phyloP scores from a whole-genome alignment of 2,888 invertebrate species.

The Zygothrica quintamaculata region DNA sequence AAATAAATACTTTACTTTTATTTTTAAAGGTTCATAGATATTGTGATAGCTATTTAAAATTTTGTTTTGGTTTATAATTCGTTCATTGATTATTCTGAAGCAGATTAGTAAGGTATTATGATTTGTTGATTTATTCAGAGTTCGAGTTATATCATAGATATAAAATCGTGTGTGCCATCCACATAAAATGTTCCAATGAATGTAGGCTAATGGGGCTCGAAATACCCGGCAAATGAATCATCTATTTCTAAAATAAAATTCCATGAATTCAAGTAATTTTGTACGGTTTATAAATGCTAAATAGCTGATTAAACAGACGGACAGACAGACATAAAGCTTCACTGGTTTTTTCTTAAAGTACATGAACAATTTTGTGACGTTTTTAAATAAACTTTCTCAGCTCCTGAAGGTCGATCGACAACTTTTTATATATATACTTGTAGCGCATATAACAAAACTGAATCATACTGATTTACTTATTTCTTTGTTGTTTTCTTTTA shows the following conservation, averaged over 20 bases:
- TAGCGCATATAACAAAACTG: conserved; percentile 54
- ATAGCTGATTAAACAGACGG: conserved; percentile 38
- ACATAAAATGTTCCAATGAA: conserved; percentile 29
- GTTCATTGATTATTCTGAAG: conserved; percentile 45
- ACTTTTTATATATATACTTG: conserved; percentile 19
- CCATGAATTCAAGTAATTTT: conserved; percentile 42
- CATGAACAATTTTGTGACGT: conserved; percentile 61
- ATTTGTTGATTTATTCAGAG: conserved; percentile 7
- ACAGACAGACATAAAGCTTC: conserved; percentile 35
- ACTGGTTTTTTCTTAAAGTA: conserved; percentile 47
- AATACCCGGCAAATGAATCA: conserved; percentile 56
- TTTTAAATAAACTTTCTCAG: conserved; percentile 41
- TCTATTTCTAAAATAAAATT: conserved; percentile 19
- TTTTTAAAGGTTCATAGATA: conserved; percentile 52
- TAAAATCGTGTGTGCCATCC: conserved; percentile 8
- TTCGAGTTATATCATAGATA: too few species aligned
- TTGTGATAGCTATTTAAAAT: conserved; percentile 55
- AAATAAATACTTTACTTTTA: conserved; percentile 1
- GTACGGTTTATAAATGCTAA: conserved; percentile 55
- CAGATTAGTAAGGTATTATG: conserved; percentile 43
- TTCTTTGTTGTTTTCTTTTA: too few species aligned
- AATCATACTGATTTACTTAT: conserved; percentile 60
- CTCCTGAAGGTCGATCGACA: conserved; percentile 60
- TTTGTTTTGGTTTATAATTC: conserved; percentile 40
- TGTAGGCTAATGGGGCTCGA: conserved; percentile 19